phyloP scores from a whole-genome alignment of 2,113 vertebrate species.

The Chionodraco myersi region DNA sequence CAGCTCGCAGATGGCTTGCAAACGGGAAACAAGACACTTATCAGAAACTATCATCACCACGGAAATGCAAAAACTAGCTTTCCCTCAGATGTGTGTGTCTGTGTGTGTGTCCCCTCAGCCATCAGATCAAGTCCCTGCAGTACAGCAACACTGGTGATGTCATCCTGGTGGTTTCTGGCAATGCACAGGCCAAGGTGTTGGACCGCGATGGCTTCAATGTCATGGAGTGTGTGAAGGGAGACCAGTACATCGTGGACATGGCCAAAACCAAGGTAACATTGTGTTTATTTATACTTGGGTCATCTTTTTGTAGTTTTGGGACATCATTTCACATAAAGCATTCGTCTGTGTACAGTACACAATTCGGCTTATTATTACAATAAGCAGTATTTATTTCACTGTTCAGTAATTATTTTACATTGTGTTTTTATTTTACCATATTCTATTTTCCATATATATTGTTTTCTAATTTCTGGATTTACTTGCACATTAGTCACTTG shows the following conservation, averaged over 20 bases:
- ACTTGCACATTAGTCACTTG: too few relatives aligned
- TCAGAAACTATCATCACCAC: background rate
- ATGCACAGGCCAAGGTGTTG: constrained; percentile 96
- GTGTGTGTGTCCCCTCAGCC: constrained; percentile 78
- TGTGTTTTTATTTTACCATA: too few relatives aligned
- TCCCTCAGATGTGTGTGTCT: constrained; percentile 16
- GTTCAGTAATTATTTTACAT: too few relatives aligned
- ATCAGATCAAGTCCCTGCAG: constrained; percentile 94
- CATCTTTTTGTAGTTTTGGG: too few relatives aligned
- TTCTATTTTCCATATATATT: too few relatives aligned
- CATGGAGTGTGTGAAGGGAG: constrained; percentile 96
- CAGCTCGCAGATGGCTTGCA: constrained; percentile 33
- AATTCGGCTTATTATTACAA: too few relatives aligned
- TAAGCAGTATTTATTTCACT: too few relatives aligned
- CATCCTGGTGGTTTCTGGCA: constrained; percentile 95
- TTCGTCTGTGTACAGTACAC: too few relatives aligned
- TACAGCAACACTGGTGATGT: constrained; percentile 96
- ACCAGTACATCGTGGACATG: constrained; percentile 99
- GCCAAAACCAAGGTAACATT: constrained; percentile 93
- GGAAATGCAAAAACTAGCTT: background rate
- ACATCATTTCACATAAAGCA: too few relatives aligned
- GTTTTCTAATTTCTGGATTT: too few relatives aligned
- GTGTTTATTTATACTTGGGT: too few relatives aligned
- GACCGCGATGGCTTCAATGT: constrained; percentile 98
- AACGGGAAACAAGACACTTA: constrained; percentile 3